Conservation (phyloP, 2,113 vertebrate genomes). For the Cavia aperea region DNA sequence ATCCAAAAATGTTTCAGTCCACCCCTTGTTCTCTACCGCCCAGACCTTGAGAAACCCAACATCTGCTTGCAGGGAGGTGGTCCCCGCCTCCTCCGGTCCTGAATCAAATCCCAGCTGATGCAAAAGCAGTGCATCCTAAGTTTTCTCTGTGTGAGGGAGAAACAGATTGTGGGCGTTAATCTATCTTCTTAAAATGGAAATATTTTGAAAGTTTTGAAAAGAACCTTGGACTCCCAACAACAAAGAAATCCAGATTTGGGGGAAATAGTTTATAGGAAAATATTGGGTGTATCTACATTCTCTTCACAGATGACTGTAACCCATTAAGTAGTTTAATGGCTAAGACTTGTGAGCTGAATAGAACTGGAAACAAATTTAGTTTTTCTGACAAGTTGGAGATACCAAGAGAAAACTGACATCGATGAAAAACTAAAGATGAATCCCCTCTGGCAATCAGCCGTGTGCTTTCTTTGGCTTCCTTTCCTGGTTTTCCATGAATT, state of each 20-base stretch:
- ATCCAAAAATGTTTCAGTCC: neutral
- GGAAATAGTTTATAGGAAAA: constrained; percentile 40
- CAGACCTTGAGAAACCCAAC: neutral
- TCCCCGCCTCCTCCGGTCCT: neutral
- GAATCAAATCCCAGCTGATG: neutral
- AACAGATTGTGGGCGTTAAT: constrained; percentile 40
- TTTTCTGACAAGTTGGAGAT: constrained; percentile 19
- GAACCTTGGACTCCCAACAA: constrained; percentile 42
- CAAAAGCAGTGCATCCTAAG: neutral
- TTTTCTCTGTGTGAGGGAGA: constrained; percentile 28
- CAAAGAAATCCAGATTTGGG: constrained; percentile 34
- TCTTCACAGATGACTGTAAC: constrained; percentile 21
- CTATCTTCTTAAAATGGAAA: constrained; percentile 48
- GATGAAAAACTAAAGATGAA: constrained; percentile 35
- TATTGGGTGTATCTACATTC: constrained; percentile 38
- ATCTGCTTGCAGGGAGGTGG: neutral
- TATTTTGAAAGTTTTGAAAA: constrained; percentile 44
- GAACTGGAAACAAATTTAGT: constrained; percentile 45
- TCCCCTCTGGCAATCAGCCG: neutral
- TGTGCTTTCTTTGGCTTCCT: neutral
- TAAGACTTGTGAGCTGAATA: constrained; percentile 26
- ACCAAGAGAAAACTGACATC: neutral
- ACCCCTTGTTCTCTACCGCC: neutral
- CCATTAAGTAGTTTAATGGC: neutral
- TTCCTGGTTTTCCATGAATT: constrained; percentile 35